Conservation (phyloP, 2,888 invertebrate genomes). For the Lasioglossum pauxillum region DNA sequence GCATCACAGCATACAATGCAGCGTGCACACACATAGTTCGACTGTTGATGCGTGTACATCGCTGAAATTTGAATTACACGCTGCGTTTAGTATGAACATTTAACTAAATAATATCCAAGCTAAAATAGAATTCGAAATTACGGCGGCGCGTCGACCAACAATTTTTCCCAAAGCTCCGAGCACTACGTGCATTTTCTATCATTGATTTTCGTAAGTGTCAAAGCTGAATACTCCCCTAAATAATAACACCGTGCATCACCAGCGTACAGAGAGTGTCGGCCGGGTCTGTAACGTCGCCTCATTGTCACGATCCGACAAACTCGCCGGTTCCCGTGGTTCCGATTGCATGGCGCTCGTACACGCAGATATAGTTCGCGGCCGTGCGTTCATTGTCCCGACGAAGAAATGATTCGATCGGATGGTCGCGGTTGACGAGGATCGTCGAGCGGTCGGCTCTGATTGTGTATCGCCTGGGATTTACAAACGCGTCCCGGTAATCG, state of each 20-base stretch:
- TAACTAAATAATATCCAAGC: too few relatives aligned
- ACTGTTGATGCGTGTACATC: not conserved
- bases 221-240: not conserved
- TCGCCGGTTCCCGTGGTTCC: conserved; percentile 36
- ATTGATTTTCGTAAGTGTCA: not conserved
- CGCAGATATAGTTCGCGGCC: conserved; percentile 27
- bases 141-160: not conserved
- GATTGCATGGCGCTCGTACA: conserved; percentile 24
- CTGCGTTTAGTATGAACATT: too few relatives aligned
- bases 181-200: too few relatives aligned
- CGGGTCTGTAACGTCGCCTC: not conserved
- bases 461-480: conserved; percentile 46
- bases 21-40: too few relatives aligned
- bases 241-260: not conserved
- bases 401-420: conserved; percentile 56
- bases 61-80: too few relatives aligned
- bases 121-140: not conserved
- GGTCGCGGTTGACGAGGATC: conserved; percentile 39
- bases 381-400: conserved; percentile 34
- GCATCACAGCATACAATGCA: too few relatives aligned
- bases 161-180: not conserved
- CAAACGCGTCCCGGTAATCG: conserved; percentile 25
- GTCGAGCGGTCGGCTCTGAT: conserved; percentile 35
- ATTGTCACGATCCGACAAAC: conserved; percentile 6
- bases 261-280: not conserved